Conservation (phyloP, 2,797 vertebrate genomes). For the Acropternis orthonyx region DNA sequence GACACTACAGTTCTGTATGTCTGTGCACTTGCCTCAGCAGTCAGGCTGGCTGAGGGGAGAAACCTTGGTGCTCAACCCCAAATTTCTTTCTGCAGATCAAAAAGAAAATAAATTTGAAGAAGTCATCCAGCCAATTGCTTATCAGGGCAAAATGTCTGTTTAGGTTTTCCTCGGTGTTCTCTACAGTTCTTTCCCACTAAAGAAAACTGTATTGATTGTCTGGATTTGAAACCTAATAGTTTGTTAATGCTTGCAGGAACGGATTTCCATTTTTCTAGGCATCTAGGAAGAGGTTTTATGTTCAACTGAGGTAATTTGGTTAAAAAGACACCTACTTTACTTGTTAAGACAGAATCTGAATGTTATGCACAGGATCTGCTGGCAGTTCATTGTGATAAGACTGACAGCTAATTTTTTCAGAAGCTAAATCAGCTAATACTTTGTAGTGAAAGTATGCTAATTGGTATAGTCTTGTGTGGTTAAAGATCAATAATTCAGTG, state of each 20-base stretch:
- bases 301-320: background rate
- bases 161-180: background rate
- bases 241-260: background rate
- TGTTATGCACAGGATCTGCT: background rate
- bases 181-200: background rate
- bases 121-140: background rate
- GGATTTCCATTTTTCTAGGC: background rate
- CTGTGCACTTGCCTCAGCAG: background rate
- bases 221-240: background rate
- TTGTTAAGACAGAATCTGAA: background rate
- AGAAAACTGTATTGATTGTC: background rate
- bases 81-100: background rate
- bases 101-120: background rate
- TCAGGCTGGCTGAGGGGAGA: background rate
- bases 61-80: background rate
- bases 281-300: background rate
- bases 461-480: conserved; percentile 14
- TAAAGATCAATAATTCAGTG: conserved; percentile 50
- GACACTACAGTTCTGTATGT: background rate
- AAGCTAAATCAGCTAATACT: conserved; percentile 9
- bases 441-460: conserved; percentile 9
- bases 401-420: conserved; percentile 40
- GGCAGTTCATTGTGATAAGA: background rate
- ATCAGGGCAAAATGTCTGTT: background rate
- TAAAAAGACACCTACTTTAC: background rate